Conservation (phyloP, 2,113 vertebrate species). For the Butorides virescens region DNA sequence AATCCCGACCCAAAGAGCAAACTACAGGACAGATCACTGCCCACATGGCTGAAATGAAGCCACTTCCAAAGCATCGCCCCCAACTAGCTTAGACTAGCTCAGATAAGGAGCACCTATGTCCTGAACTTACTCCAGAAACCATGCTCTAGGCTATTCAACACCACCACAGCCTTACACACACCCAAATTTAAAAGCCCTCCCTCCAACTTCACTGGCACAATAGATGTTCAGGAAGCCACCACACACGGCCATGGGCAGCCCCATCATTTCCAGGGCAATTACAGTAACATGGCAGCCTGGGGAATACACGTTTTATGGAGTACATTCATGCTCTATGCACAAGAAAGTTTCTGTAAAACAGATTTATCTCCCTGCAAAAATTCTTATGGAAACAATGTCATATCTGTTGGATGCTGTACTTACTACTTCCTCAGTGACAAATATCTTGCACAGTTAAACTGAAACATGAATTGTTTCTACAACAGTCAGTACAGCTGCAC, state of each 20-base stretch:
- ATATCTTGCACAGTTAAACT: neutral
- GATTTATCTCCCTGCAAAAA: neutral
- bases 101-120: neutral
- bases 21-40: neutral
- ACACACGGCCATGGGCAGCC: neutral
- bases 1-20: neutral
- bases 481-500: neutral
- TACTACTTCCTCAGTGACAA: neutral
- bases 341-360: neutral
- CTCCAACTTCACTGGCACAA: neutral
- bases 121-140: neutral
- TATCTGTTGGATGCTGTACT: neutral
- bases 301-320: accelerated
- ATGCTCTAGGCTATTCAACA: neutral
- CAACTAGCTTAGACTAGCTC: neutral
- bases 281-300: neutral
- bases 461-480: neutral
- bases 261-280: neutral
- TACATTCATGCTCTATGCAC: neutral
- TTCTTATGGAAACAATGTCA: neutral
- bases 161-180: accelerated
- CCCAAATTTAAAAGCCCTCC: neutral
- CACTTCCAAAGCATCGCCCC: neutral
- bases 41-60: neutral
- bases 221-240: neutral